A percentile compares a stretch with the other conserved stretches of the same genome.
Conservation (phyloP, 2,888 invertebrate genomes). For the Apotomis capreana region DNA sequence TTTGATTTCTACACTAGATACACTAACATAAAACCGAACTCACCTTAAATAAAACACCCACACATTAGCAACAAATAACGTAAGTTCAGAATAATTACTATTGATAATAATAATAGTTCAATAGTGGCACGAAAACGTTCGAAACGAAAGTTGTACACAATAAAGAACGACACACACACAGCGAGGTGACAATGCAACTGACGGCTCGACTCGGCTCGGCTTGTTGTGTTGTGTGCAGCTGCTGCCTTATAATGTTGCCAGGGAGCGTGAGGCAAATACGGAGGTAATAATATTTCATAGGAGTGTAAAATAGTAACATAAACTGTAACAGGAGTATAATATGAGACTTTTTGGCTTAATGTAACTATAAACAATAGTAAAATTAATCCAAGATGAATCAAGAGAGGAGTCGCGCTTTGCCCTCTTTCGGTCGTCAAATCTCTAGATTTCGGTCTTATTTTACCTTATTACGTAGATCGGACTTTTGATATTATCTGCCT, state of each 20-base stretch:
- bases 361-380: too few relatives aligned
- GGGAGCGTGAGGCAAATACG: background rate
- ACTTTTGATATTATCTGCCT: too few relatives aligned
- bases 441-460: too few relatives aligned
- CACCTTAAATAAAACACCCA: conserved; percentile 11
- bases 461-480: too few relatives aligned
- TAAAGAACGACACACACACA: background rate
- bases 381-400: too few relatives aligned
- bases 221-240: conserved; percentile 36
- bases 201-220: background rate
- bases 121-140: conserved; percentile 10
- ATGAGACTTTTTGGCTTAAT: too few relatives aligned
- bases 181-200: conserved; percentile 29
- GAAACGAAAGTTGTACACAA: conserved; percentile 19
- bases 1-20: background rate
- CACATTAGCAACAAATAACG: conserved; percentile 10
- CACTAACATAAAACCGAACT: conserved; percentile 6
- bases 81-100: background rate
- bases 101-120: conserved; percentile 1
- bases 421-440: too few relatives aligned
- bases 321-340: too few relatives aligned
- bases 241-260: conserved; percentile 29
- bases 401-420: too few relatives aligned
- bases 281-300: too few relatives aligned
- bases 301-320: too few relatives aligned